These are phyloP conservation scores for Apis dorsata DNA, from an alignment of 1,140 invertebrate genomes.

Conservation along the genomic window DNA sequence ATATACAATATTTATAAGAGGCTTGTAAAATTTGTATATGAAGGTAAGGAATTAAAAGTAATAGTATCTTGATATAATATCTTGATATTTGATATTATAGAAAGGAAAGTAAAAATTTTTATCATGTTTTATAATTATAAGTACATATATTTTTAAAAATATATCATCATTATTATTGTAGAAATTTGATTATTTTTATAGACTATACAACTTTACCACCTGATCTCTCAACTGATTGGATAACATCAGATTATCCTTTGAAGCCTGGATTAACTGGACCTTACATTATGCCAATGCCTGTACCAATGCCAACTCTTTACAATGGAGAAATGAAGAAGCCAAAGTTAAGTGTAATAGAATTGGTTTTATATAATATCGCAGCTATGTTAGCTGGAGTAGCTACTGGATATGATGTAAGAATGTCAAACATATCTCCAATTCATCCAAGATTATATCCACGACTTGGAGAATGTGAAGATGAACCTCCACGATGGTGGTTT, in stretches of 20 bases:
- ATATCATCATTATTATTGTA: slow-evolving; percentile 43
- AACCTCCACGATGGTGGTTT: slow-evolving; percentile 75
- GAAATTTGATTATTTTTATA: slow-evolving; percentile 71
- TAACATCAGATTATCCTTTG: slow-evolving; percentile 82
- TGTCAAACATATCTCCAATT: slow-evolving; percentile 91
- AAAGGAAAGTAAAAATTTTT: slow-evolving; percentile 40
- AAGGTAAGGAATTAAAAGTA: slow-evolving; percentile 36
- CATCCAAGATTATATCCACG: slow-evolving; percentile 88
- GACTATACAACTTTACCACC: slow-evolving; percentile 74
- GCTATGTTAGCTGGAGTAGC: slow-evolving; percentile 93
- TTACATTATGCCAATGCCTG: slow-evolving; percentile 80
- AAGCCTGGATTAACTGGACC: slow-evolving; percentile 75
- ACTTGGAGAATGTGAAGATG: slow-evolving; percentile 69
- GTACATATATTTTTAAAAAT: neutral
- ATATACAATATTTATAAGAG: neutral
- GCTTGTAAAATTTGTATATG: slow-evolving; percentile 8
- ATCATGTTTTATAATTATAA: neutral
- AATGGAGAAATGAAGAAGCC: slow-evolving; percentile 86
- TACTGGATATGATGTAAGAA: slow-evolving; percentile 93
- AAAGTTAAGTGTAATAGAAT: slow-evolving; percentile 88
- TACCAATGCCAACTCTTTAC: slow-evolving; percentile 89
- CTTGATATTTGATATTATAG: slow-evolving; percentile 6
- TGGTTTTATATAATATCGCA: slow-evolving; percentile 93
- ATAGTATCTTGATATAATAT: neutral
- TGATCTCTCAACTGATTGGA: slow-evolving; percentile 73